phyloP scores from a whole-genome alignment of 2,797 vertebrate species.

The Macropus fuliginosus region DNA sequence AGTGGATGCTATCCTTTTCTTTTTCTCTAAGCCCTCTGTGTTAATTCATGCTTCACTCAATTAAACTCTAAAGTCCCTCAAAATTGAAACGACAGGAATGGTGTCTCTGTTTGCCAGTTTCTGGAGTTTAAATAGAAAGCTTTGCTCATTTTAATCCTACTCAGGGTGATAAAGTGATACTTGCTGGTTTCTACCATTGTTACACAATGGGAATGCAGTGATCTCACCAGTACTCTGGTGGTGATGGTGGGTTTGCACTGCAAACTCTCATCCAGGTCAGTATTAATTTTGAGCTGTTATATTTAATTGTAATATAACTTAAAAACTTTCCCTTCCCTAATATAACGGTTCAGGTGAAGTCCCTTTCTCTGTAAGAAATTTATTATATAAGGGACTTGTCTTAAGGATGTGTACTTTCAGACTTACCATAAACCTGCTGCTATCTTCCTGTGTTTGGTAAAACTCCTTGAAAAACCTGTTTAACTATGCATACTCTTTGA shows the following conservation, averaged over 20 bases:
- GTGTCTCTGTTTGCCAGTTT: neutral
- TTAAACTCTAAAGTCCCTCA: neutral
- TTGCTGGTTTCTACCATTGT: neutral
- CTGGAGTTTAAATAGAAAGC: slow-evolving; percentile 17
- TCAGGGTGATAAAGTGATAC: neutral
- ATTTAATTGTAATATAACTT: neutral
- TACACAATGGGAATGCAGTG: neutral
- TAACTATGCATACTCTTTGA: neutral
- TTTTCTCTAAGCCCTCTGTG: neutral
- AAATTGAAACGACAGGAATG: neutral
- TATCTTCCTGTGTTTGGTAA: neutral
- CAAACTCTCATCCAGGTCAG: neutral
- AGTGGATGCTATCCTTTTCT: neutral
- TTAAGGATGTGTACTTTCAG: neutral
- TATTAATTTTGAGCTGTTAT: neutral
- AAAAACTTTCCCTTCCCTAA: neutral
- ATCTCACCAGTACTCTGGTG: neutral
- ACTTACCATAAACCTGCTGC: neutral
- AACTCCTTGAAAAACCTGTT: neutral
- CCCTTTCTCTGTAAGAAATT: neutral
- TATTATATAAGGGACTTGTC: neutral
- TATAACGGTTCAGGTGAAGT: neutral
- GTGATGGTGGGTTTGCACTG: neutral
- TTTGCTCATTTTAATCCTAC: neutral
- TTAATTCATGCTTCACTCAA: slow-evolving; percentile 20